These are phyloP conservation scores for Ophonus ardosiacus DNA, from an alignment of 2,888 invertebrate species.

Conservation along the genomic window DNA sequence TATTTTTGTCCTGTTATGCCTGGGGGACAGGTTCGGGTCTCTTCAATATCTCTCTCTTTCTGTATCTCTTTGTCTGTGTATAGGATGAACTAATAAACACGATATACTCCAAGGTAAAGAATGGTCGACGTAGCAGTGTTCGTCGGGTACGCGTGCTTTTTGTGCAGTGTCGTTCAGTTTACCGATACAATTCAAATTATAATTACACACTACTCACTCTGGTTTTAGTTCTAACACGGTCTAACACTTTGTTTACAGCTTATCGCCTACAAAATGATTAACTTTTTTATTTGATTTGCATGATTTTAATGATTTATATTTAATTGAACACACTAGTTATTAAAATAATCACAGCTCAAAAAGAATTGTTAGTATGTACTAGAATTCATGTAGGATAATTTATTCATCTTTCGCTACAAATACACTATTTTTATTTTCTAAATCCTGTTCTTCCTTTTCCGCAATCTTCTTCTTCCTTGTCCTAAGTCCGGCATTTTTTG, in stretches of 20 bases:
- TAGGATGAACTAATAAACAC: constrained; percentile 88
- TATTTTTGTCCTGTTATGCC: constrained; percentile 45
- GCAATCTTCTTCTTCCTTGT: no score
- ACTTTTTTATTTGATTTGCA: constrained; percentile 19
- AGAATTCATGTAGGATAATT: no score
- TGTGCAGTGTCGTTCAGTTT: constrained; percentile 59
- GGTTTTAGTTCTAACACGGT: constrained; percentile 10
- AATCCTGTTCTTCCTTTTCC: no score
- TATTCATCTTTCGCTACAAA: no score
- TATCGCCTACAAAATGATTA: constrained; percentile 14
- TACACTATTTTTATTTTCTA: no score
- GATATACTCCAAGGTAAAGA: constrained; percentile 86
- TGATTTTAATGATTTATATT: background rate
- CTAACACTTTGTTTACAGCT: constrained; percentile 8
- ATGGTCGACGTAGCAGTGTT: constrained; percentile 59
- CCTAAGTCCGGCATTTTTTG: no score
- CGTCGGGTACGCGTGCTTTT: constrained; percentile 62
- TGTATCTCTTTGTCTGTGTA: constrained; percentile 68
- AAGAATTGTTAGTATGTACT: no score
- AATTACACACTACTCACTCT: constrained; percentile 28
- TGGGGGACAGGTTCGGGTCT: constrained; percentile 24
- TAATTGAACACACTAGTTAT: no score
- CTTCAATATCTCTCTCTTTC: constrained; percentile 45
- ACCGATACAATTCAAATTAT: constrained; percentile 36
- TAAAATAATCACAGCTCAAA: no score